These are phyloP conservation scores for Congeria kusceri DNA, from an alignment of 2,888 invertebrate genomes.

Conservation along the genomic window DNA sequence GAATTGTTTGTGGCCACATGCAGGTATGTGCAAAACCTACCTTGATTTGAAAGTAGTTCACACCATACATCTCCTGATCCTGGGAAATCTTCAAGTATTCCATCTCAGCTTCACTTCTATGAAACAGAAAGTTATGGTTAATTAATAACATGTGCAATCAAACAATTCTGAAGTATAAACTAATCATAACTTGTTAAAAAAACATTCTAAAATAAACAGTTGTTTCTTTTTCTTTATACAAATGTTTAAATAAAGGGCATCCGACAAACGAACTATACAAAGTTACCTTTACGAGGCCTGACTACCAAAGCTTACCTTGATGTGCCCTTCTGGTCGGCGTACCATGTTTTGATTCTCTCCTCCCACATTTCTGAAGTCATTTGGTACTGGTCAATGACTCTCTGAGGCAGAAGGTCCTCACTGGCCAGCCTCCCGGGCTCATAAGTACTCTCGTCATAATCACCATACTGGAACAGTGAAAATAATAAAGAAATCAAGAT, in stretches of 20 bases:
- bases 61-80: conserved; percentile 84
- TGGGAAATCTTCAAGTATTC: conserved; percentile 99
- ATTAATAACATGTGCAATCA: no score
- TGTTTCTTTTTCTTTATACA: no score
- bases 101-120: conserved; percentile 98
- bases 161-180: no score
- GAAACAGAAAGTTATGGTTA: no score
- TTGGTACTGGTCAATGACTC: conserved; percentile 99
- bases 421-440: conserved; percentile 95
- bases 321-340: conserved; percentile 98
- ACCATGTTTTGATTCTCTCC: conserved; percentile 97
- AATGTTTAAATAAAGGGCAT: not conserved
- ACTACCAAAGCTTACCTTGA: conserved; percentile 88
- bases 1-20: no score
- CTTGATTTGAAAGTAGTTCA: conserved; percentile 82
- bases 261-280: not conserved
- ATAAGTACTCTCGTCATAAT: conserved; percentile 95
- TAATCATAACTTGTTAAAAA: no score
- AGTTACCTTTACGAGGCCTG: not conserved
- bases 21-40: conserved; percentile 57
- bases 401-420: conserved; percentile 96
- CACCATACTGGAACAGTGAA: conserved; percentile 91
- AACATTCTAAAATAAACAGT: no score
- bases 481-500: no score
- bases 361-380: conserved; percentile 99